phyloP scores from a whole-genome alignment of 2,113 vertebrate species.

The Typhlomys cinereus region DNA sequence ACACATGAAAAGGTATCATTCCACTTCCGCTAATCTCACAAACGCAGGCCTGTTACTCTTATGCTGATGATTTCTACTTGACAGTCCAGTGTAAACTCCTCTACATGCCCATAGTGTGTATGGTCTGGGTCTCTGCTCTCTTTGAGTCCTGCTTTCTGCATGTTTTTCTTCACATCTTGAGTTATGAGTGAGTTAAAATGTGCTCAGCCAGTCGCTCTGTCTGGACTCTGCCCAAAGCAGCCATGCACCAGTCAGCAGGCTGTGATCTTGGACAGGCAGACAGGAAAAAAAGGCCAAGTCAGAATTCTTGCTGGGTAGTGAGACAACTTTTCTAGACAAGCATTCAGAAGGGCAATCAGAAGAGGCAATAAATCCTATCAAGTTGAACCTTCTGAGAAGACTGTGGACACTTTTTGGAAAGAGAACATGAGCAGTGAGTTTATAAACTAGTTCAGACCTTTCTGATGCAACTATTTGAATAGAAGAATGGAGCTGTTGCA shows the following conservation, averaged over 20 bases:
- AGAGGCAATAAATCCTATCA: background rate
- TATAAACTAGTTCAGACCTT: background rate
- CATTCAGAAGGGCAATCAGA: conserved; percentile 16
- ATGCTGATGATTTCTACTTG: background rate
- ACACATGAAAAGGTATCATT: background rate
- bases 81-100: background rate
- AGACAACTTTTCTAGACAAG: background rate
- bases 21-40: background rate
- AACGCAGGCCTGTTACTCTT: background rate
- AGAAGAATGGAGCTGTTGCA: background rate
- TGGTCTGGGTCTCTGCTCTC: background rate
- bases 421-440: background rate
- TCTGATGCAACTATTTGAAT: background rate
- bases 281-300: background rate
- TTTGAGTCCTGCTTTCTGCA: background rate
- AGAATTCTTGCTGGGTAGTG: background rate
- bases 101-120: background rate
- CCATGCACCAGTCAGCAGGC: background rate
- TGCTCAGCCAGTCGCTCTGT: background rate
- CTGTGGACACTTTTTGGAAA: background rate
- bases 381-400: background rate
- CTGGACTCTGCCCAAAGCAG: background rate
- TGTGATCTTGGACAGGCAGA: background rate
- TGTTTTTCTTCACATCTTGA: background rate
- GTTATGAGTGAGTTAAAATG: background rate